Conservation (phyloP, 2,113 vertebrate genomes). For the Mesoclemmys tuberculata region DNA sequence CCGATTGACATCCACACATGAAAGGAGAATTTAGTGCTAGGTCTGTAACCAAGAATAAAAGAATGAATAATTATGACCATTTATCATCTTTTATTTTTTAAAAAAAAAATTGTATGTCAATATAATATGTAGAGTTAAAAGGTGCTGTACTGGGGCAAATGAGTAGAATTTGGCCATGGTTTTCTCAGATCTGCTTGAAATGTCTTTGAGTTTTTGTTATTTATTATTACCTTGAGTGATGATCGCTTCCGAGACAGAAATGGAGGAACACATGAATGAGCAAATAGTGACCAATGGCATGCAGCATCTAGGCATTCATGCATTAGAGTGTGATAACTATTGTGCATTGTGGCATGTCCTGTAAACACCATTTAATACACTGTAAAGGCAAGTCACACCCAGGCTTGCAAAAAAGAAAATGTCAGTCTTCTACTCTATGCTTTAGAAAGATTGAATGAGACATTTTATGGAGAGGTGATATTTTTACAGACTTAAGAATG, state of each 20-base stretch:
- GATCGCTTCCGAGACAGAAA: conserved; percentile 5
- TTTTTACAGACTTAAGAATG: not conserved
- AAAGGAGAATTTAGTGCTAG: not conserved
- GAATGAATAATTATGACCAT: not conserved
- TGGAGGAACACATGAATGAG: not conserved
- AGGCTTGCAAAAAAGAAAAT: not conserved
- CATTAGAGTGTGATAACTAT: not conserved
- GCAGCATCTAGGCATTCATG: not conserved
- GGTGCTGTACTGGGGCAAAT: not conserved
- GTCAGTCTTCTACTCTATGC: not conserved
- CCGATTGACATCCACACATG: not conserved
- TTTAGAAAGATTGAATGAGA: not conserved
- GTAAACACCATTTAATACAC: not conserved
- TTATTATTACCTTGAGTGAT: not conserved
- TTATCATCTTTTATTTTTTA: not conserved
- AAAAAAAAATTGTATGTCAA: fast-evolving
- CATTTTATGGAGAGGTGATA: not conserved
- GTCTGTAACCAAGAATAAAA: not conserved
- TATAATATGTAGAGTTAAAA: not conserved
- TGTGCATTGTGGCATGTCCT: not conserved
- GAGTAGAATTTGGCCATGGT: not conserved
- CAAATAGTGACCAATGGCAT: not conserved
- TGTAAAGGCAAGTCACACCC: not conserved
- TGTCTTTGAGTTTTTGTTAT: not conserved
- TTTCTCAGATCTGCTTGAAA: not conserved